These are phyloP conservation scores for Mamestra configurata DNA, from an alignment of 1,140 invertebrate genomes.

Conservation along the genomic window DNA sequence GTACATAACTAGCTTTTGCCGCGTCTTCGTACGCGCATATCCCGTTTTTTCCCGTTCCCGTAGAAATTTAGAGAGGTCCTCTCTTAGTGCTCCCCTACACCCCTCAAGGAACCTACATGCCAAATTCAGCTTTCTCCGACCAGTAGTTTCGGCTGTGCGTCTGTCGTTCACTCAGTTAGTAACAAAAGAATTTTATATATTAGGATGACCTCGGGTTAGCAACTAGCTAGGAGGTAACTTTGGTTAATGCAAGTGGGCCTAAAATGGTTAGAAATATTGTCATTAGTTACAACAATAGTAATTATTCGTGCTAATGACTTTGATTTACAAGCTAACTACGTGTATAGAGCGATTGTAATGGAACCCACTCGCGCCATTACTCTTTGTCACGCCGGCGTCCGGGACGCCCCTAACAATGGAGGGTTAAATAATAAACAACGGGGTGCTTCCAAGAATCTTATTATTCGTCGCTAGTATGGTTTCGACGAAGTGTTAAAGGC, in stretches of 20 bases:
- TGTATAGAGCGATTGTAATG: slow-evolving; percentile 46
- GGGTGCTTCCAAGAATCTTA: slow-evolving; percentile 50
- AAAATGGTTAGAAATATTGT: neutral
- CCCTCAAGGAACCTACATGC: too few species aligned
- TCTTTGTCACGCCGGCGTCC: slow-evolving; percentile 52
- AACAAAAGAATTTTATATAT: too few species aligned
- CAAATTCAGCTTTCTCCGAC: too few species aligned
- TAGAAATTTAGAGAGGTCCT: too few species aligned
- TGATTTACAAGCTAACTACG: slow-evolving; percentile 57
- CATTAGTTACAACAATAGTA: slow-evolving; percentile 12
- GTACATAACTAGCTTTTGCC: too few species aligned
- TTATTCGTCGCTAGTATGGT: slow-evolving; percentile 37
- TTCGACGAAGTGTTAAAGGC: slow-evolving; percentile 22
- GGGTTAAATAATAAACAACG: slow-evolving; percentile 59
- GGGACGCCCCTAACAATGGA: slow-evolving; percentile 50
- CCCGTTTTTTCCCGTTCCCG: too few species aligned
- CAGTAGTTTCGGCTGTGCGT: too few species aligned
- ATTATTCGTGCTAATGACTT: slow-evolving; percentile 52
- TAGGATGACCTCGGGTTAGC: too few species aligned
- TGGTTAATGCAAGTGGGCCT: neutral
- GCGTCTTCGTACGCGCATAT: too few species aligned
- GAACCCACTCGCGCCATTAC: slow-evolving; percentile 43
- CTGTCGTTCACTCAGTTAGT: too few species aligned
- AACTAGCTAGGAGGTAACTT: too few species aligned
- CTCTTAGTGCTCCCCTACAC: too few species aligned